These are phyloP conservation scores for Cancer borealis DNA, from an alignment of 2,888 invertebrate genomes.

Conservation along the genomic window DNA sequence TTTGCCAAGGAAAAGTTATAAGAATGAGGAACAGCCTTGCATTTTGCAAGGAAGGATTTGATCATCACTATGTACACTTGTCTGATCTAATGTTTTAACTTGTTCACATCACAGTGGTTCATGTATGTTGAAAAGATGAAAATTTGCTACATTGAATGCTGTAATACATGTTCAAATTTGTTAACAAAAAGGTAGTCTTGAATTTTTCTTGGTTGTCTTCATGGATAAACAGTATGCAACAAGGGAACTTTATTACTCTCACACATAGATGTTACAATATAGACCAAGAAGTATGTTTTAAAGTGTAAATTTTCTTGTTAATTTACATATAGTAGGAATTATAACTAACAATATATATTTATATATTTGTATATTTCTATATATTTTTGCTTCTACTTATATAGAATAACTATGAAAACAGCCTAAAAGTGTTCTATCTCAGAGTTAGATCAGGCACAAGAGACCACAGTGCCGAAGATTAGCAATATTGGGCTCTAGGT, in stretches of 20 bases:
- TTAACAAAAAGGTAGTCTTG: neutral
- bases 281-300: slow-evolving; percentile 46
- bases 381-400: slow-evolving; percentile 46
- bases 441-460: slow-evolving; percentile 58
- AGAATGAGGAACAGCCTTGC: no score
- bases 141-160: neutral
- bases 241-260: slow-evolving; percentile 62
- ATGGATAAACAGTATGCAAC: slow-evolving; percentile 44
- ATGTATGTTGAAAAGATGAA: no score
- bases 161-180: neutral
- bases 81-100: no score
- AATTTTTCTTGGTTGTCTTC: neutral
- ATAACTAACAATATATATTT: slow-evolving; percentile 54
- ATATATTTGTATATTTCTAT: slow-evolving; percentile 42
- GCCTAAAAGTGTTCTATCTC: slow-evolving; percentile 56
- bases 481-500: slow-evolving; percentile 62
- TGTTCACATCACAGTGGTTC: no score
- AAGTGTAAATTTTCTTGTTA: slow-evolving; percentile 43
- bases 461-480: slow-evolving; percentile 49
- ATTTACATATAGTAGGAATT: slow-evolving; percentile 48
- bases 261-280: slow-evolving; percentile 67
- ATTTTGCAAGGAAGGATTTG: no score
- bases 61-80: no score
- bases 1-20: no score
- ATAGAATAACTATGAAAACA: slow-evolving; percentile 56